These are phyloP conservation scores for Apodemus agrarius DNA, from an alignment of 2,797 vertebrate genomes.

Conservation along the genomic window DNA sequence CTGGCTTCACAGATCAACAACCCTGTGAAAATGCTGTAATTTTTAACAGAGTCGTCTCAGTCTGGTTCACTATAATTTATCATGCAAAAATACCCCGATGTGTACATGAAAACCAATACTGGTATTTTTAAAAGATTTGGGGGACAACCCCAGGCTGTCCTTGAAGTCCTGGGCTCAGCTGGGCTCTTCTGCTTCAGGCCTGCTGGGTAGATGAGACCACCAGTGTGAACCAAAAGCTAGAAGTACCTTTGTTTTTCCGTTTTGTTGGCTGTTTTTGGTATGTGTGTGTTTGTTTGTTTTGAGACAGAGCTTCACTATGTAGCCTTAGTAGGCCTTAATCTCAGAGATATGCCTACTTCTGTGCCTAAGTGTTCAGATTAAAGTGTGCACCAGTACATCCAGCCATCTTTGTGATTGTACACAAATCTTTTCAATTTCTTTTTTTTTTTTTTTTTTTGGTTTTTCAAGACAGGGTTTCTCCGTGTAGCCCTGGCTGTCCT, in stretches of 20 bases:
- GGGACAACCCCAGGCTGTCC: background rate
- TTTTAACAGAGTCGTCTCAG: slow-evolving; percentile 48
- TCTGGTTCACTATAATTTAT: slow-evolving; percentile 2
- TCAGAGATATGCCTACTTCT: background rate
- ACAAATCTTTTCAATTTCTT: background rate
- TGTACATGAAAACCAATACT: background rate
- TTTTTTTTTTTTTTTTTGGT: no score
- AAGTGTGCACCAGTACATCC: background rate
- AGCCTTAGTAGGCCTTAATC: background rate
- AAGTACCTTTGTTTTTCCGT: background rate
- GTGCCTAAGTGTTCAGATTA: background rate
- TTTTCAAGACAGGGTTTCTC: no score
- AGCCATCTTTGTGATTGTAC: background rate
- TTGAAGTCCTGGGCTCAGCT: background rate
- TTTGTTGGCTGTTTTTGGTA: background rate
- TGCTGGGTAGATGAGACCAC: background rate
- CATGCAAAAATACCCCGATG: background rate
- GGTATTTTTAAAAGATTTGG: background rate
- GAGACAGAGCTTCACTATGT: background rate
- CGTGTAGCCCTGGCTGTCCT: no score
- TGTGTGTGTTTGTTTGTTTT: background rate
- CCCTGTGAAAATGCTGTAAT: background rate
- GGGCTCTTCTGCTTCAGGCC: background rate
- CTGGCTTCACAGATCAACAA: background rate
- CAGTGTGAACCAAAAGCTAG: background rate